Evolutionary conservation across 2,888 invertebrate genomes (phyloP).

Genomic region (Falcaria lacertinaria): DNA sequence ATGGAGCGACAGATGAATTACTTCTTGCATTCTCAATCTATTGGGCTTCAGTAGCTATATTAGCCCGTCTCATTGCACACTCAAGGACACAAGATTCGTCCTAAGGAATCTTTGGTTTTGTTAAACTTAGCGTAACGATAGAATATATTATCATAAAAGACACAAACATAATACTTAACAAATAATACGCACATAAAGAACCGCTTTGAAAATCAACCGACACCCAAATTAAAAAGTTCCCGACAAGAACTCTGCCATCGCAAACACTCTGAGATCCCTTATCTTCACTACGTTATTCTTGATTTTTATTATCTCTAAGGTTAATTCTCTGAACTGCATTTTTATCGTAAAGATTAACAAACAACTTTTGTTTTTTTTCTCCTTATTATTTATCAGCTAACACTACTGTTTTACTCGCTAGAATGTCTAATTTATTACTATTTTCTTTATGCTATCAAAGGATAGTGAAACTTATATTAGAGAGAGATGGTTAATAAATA

Average conservation of each 20-base stretch:
- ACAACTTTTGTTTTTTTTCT: conserved; percentile 69
- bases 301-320: conserved; percentile 58
- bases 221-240: conserved; percentile 13
- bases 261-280: conserved; percentile 28
- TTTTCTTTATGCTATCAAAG: conserved; percentile 54
- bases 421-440: conserved; percentile 53
- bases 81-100: conserved; percentile 22
- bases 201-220: conserved; percentile 28
- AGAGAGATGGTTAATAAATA: conserved; percentile 31
- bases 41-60: conserved; percentile 14
- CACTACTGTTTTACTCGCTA: conserved; percentile 61
- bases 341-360: conserved; percentile 75
- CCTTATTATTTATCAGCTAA: conserved; percentile 52
- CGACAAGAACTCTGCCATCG: conserved; percentile 49
- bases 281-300: conserved; percentile 52
- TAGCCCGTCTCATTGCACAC: background rate
- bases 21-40: conserved; percentile 23
- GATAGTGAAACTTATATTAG: conserved; percentile 34
- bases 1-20: conserved; percentile 18
- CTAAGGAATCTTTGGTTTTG: conserved; percentile 38
- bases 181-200: conserved; percentile 10
- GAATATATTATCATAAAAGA: conserved; percentile 38
- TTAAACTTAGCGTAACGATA: conserved; percentile 40
- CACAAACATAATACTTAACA: conserved; percentile 34
- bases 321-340: conserved; percentile 77